phyloP scores from a whole-genome alignment of 2,888 invertebrate species.

The Cephonodes hylas region DNA sequence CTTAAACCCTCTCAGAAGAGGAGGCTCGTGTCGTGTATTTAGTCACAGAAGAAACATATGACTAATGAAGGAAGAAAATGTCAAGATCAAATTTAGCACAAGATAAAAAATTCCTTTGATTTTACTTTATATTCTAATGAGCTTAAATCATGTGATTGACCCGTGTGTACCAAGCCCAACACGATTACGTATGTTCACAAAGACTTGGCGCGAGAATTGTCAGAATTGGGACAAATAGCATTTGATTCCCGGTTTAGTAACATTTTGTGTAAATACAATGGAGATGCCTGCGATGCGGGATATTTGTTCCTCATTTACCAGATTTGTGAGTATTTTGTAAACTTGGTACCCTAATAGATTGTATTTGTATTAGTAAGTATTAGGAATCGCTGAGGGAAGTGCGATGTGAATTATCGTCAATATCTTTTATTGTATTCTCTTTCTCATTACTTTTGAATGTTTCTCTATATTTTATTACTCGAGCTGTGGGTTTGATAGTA shows the following conservation, averaged over 20 bases:
- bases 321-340: conserved; percentile 44
- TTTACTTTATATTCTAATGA: too few species aligned
- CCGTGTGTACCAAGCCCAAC: conserved; percentile 34
- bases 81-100: too few species aligned
- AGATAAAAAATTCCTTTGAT: too few species aligned
- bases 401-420: not conserved
- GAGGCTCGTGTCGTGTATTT: too few species aligned
- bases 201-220: conserved; percentile 32
- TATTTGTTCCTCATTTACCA: conserved; percentile 60
- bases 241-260: conserved; percentile 57
- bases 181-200: conserved; percentile 47
- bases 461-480: too few species aligned
- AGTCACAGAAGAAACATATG: too few species aligned
- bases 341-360: conserved; percentile 29
- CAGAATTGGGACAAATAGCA: conserved; percentile 59
- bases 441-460: not conserved
- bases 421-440: not conserved
- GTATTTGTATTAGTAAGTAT: conserved; percentile 16
- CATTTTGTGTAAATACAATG: conserved; percentile 48
- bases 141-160: not conserved
- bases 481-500: too few species aligned
- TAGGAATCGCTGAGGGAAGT: not conserved
- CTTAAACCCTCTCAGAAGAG: too few species aligned
- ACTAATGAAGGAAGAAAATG: too few species aligned
- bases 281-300: conserved; percentile 65